phyloP scores from a whole-genome alignment of 1,140 invertebrate genomes.

The Trachymyrmex cornetzi region DNA sequence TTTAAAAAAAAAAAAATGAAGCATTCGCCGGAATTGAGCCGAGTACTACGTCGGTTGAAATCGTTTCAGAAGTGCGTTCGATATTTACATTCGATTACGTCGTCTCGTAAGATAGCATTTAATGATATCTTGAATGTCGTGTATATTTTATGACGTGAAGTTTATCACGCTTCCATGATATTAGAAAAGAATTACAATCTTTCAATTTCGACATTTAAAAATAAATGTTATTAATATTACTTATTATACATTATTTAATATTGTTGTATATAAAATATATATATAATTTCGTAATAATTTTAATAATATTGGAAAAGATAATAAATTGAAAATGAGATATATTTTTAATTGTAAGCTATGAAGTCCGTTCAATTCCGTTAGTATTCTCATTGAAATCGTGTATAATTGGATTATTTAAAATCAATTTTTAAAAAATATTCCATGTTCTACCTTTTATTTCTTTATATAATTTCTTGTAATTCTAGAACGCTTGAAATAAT shows the following conservation, averaged over 20 bases:
- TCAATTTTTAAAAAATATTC: background rate
- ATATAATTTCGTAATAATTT: background rate
- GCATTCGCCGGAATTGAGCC: background rate
- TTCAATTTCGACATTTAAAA: no score
- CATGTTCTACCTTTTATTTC: background rate
- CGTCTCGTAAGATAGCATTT: background rate
- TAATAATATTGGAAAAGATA: background rate
- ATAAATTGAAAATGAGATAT: background rate
- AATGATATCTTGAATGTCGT: background rate
- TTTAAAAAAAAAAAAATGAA: slow-evolving; percentile 12
- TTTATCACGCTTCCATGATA: background rate
- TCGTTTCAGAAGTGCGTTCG: slow-evolving; percentile 1
- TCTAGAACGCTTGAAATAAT: slow-evolving; percentile 27
- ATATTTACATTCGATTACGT: slow-evolving; percentile 40
- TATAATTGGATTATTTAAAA: slow-evolving; percentile 21
- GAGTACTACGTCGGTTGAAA: slow-evolving; percentile 1
- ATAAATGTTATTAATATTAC: no score
- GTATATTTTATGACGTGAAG: background rate
- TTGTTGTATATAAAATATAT: no score
- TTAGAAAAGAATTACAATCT: background rate
- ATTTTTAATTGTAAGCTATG: background rate
- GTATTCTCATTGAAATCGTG: background rate
- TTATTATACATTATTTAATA: no score
- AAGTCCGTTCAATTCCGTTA: background rate
- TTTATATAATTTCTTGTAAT: background rate